Evolutionary conservation across 2,113 vertebrate species (phyloP), one percentile per base, ranked within the genome.

Genomic region (Genyomyrus donnyi): DNA sequence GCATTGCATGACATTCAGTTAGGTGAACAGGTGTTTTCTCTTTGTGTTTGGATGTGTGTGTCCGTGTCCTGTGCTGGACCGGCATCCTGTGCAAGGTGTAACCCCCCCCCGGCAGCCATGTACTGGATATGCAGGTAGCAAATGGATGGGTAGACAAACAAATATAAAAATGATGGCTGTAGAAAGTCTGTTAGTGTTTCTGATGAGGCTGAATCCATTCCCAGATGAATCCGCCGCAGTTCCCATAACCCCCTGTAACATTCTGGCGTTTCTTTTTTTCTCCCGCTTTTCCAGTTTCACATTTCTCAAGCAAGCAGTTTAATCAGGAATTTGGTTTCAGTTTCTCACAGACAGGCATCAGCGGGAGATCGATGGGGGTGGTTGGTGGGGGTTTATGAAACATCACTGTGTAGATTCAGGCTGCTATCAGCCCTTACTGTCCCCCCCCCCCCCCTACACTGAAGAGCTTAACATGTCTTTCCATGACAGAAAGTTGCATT

Each of bases 241-340:
- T n/a, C 80, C 46, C 88, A 89, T 27, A 49, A 42, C 19, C 88
- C 62, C 52, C 90, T 27, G 45, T n/a, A 89, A 77, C 74, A 70
- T 91, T 90, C 56, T 56, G 86, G 53, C 1, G 15, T 48, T 24
- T 7, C 21, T 49, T 84, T 85, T 85, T 66, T 21, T 87, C 88
- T 89, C 52, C 90, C 45, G 11, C n/a, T 87, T 87, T 91, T 52
- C 80, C 42, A 58, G 87, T 86, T 87, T 91, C 70, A 86, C 35
- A 70, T 91, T 92, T 92, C 88, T 88, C n/a, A 52, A 89, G 88
- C 5, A 48, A 89, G 88, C 88, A 88, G 84, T 88, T 87, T 88
- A 85, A 89, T 77, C 58, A 58, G n/a, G 91, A 91, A 89, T 91
- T 90, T 27, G 80, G 89, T 92, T 90, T 91, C 91, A 90, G 31